Base-by-base conservation (phyloP, 2,113 vertebrate genomes). In the Cariama cristata region DNA sequence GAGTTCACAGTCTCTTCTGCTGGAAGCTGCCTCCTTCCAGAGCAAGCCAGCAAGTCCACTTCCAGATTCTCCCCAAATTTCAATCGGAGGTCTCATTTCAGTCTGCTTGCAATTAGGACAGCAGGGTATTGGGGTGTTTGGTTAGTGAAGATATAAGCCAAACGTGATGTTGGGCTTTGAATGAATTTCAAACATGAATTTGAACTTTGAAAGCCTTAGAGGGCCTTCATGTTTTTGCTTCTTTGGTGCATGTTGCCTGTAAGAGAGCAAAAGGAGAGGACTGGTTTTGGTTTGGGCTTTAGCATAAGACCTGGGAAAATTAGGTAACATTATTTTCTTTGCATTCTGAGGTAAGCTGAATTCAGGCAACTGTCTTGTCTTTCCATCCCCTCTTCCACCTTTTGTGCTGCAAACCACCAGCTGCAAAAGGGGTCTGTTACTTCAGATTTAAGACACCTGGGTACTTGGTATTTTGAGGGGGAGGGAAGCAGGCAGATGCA, bases 151-250 rank as follows among this genome's bases (percentile, higher is more conserved):
- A 13, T 17, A 4, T 0, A 32, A 79, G 17, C 15, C 47, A 32
- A 32, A 3, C 0, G 0, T 18, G 30, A 22, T 9, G 7, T 17
- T 0, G 11, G n/a, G 26, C 14, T 90, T 15, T 22, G 38, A 23
- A 28, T 33, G 3, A 33, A 49, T 68, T 76, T 38, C 1, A 56
- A 67, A 67, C 1, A 8, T 28, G 21, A 55, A 28, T 62, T n/a
- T 52, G 67, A 85, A 38, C 30, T 76, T 47, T 55, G 58, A 49
- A 73, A 40, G 53, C 72, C 21, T 47, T 28, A 15, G 10, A 55
- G 42, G 40, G 8, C 2, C 38, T 38, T 38, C 38, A 2, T 24
- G 2, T n/a, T 88, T 83, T 77, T 79, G 40, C 32, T 58, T 73
- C 6, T 45, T 21, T 15, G 23, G 19, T 28, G 30, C 8, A 6